Base-by-base conservation (phyloP, 1,140 invertebrate genomes). In the Cotesia chilonis region DNA sequence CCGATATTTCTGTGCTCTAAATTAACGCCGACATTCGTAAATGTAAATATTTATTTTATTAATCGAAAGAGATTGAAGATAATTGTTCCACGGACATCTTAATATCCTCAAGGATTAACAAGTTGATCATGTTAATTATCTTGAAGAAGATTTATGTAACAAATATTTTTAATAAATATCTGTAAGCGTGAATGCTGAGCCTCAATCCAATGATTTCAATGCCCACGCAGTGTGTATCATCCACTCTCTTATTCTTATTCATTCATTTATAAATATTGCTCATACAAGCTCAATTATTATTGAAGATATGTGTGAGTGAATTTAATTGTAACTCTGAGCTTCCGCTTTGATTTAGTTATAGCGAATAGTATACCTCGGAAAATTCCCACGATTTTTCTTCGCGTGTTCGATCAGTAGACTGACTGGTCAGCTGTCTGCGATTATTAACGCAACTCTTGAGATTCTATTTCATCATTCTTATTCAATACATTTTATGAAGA, bases 91-190 rank as follows among this genome's bases (percentile, higher is more conserved):
- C 10, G 41, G 41, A 47, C 41, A 47, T 47, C 41, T 47, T 10
- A 47, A 47, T 47, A 7, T 6, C 41, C 5, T 47, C 28, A 28
- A 28, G 28, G 28, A 28, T 28, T 47, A 47, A 47, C 47, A 67
- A 9, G 28, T 17, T 35, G 28, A 52, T 51, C 37, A 47, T 41
- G 41, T 10, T 47, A 47, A 47, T 47, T 47, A 47, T 47, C 41
- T 47, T 10, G 41, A 47, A 75, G 77, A 66, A 73, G 69, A 69
- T 79, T 79, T 79, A 78, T 74, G 57, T 71, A 69, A 38, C 35
- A 47, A 9, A 47, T 47, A 47, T 47, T 47, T 47, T 6, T 47
- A 47, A 47, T 47, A 47, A 47, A 47, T 47, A 47, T 10, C 6
- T 47, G 6, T 47, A 47, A 47, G 10, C 10, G 6, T 47, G 5